Evolutionary conservation across 2,888 invertebrate species (phyloP).

Genomic region (Helleia helle): DNA sequence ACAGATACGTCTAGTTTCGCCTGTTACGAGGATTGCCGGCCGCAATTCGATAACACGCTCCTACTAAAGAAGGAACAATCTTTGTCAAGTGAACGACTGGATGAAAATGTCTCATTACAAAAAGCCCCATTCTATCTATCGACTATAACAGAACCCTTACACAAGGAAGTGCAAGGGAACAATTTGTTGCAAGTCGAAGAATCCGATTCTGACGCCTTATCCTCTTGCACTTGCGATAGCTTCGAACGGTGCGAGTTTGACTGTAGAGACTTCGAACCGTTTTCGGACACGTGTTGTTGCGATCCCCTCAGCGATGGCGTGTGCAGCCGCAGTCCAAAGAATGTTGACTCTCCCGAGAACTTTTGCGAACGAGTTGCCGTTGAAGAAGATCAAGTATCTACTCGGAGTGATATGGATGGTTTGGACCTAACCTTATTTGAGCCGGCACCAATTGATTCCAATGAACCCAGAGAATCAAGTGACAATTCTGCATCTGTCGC

Average conservation of each 20-base stretch:
- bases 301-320: conserved; percentile 65
- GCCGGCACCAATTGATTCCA: conserved; percentile 61
- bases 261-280: conserved; percentile 73
- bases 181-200: conserved; percentile 53
- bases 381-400: conserved; percentile 58
- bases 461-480: conserved; percentile 30
- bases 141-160: conserved; percentile 39
- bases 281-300: conserved; percentile 76
- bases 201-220: conserved; percentile 65
- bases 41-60: conserved; percentile 41
- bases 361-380: conserved; percentile 45
- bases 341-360: conserved; percentile 63
- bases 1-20: conserved; percentile 68
- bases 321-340: conserved; percentile 65
- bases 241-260: conserved; percentile 74
- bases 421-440: conserved; percentile 79
- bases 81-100: conserved; percentile 31
- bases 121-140: conserved; percentile 62
- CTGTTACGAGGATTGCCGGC: conserved; percentile 59
- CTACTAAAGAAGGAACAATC: conserved; percentile 34
- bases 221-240: conserved; percentile 71
- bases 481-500: conserved; percentile 33
- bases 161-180: conserved; percentile 37
- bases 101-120: conserved; percentile 41
- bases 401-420: conserved; percentile 77